Evolutionary conservation across 2,113 vertebrate genomes (phyloP).

Genomic region (Malurus alboscapulatus): DNA sequence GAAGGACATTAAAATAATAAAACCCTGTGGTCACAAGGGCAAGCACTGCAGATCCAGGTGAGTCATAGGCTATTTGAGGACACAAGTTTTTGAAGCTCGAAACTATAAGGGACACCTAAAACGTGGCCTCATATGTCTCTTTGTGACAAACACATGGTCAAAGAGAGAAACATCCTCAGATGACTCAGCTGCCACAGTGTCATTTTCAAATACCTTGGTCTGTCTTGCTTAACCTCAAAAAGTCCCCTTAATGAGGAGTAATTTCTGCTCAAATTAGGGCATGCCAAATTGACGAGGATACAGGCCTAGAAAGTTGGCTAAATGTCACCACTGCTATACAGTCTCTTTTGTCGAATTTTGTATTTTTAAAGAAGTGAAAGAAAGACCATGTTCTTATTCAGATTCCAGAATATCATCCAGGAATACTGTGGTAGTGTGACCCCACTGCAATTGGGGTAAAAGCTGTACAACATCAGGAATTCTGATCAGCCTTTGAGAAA

Average conservation of each 20-base stretch:
- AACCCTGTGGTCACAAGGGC: background rate
- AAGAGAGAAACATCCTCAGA: background rate
- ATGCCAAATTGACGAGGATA: background rate
- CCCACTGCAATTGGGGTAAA: background rate
- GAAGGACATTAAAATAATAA: slow-evolving; percentile 26
- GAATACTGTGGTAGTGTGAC: background rate
- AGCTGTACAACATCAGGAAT: background rate
- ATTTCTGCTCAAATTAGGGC: background rate
- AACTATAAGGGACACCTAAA: background rate
- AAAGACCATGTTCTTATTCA: background rate
- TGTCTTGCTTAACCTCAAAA: background rate
- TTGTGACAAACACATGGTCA: background rate
- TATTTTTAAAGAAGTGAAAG: background rate
- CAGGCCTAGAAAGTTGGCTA: background rate
- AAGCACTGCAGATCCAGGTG: background rate
- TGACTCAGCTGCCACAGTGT: background rate
- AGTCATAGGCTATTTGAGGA: background rate
- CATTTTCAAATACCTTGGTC: background rate
- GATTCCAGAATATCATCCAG: background rate
- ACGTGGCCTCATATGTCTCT: background rate
- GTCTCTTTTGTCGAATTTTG: background rate
- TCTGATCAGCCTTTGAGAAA: background rate
- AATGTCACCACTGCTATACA: background rate
- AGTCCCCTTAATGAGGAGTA: background rate
- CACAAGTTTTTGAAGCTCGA: background rate